phyloP scores from a whole-genome alignment of 2,113 vertebrate genomes.

The Gavia stellata region DNA sequence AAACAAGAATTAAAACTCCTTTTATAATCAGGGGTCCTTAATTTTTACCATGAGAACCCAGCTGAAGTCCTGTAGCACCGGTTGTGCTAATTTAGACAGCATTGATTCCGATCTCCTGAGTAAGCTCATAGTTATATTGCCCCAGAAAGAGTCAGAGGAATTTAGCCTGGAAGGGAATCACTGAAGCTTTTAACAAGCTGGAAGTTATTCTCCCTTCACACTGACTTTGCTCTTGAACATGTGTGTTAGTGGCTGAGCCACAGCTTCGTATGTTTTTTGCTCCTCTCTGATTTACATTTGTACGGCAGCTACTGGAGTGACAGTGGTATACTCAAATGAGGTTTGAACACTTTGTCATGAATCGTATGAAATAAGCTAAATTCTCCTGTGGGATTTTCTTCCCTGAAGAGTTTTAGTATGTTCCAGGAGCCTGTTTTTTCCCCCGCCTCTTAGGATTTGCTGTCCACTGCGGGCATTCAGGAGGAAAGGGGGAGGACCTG shows the following conservation, averaged over 20 bases:
- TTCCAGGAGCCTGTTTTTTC: accelerated
- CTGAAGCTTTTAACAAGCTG: neutral
- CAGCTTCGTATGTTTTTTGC: neutral
- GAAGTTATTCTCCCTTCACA: neutral
- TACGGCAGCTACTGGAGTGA: neutral
- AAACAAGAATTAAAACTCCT: neutral
- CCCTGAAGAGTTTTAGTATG: neutral
- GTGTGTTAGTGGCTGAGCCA: neutral
- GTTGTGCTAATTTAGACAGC: neutral
- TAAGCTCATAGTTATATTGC: neutral
- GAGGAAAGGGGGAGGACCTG: neutral
- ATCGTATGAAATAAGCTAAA: neutral
- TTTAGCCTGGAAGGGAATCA: neutral
- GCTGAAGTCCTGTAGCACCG: neutral
- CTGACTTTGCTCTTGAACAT: neutral
- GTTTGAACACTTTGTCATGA: neutral
- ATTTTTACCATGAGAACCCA: neutral
- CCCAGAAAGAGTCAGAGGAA: neutral
- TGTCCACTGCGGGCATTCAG: accelerated
- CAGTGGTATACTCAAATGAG: neutral
- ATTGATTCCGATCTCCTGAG: neutral
- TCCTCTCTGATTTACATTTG: neutral
- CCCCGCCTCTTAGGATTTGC: neutral
- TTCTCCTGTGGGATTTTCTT: neutral
- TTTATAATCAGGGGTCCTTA: neutral